A percentile compares a stretch with the other conserved stretches of the same genome.
Conservation (phyloP, 1,140 invertebrate species). For the Papilio polytes region DNA sequence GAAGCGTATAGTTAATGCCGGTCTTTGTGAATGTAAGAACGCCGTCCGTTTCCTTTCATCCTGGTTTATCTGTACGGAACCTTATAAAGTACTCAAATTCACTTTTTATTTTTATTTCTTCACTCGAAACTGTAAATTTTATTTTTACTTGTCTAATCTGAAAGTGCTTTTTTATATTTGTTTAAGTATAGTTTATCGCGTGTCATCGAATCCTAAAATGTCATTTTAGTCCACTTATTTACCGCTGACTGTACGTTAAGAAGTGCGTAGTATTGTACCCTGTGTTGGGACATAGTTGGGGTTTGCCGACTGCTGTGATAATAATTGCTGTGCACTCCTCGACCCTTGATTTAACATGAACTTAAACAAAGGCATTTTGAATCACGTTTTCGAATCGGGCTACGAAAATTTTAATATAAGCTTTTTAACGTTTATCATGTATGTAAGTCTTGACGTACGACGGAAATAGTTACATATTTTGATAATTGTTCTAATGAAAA, state of each 20-base stretch:
- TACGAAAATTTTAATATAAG: constrained; percentile 37
- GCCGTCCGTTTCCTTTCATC: too few species aligned
- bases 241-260: constrained; percentile 4
- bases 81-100: not conserved
- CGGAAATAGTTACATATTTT: not conserved
- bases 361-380: constrained; percentile 49
- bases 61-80: too few species aligned
- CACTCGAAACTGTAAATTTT: too few species aligned
- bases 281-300: constrained; percentile 56
- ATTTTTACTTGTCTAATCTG: too few species aligned
- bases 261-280: constrained; percentile 43
- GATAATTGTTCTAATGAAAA: too few species aligned
- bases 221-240: not conserved
- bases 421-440: constrained; percentile 21
- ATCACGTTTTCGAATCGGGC: constrained; percentile 55
- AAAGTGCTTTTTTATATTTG: too few species aligned
- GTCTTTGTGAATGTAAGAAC: too few species aligned
- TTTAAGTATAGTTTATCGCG: too few species aligned
- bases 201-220: too few species aligned
- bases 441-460: not conserved
- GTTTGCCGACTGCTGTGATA: constrained; percentile 77
- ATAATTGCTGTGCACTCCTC: constrained; percentile 76
- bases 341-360: constrained; percentile 48
- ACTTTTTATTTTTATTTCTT: too few species aligned
- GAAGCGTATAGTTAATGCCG: too few species aligned